phyloP scores from a whole-genome alignment of 2,797 vertebrate species.

The Lepus townsendii region DNA sequence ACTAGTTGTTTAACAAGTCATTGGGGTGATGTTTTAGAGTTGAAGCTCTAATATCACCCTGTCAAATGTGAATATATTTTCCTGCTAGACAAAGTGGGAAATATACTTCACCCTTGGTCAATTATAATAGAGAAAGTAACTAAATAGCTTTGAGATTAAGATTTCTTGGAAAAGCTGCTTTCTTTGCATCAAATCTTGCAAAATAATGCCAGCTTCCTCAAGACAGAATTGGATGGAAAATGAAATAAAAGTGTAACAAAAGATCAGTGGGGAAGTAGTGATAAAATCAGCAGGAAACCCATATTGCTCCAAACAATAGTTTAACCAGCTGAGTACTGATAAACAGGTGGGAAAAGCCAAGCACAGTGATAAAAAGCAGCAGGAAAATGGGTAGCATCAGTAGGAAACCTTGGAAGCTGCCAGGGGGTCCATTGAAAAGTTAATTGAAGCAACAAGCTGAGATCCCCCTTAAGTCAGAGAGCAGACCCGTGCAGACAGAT shows the following conservation, averaged over 20 bases:
- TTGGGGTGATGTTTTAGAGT: conserved; percentile 51
- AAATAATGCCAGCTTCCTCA: conserved; percentile 63
- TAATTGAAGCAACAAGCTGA: conserved; percentile 86
- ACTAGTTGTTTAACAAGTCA: conserved; percentile 56
- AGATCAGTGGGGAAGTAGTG: conserved; percentile 81
- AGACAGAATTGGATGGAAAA: conserved; percentile 81
- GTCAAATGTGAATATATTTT: conserved; percentile 40
- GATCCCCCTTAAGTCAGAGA: conserved; percentile 70
- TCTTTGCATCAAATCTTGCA: conserved; percentile 56
- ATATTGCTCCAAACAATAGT: conserved; percentile 78
- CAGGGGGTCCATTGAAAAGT: conserved; percentile 82
- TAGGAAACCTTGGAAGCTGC: conserved; percentile 77
- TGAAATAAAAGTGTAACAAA: conserved; percentile 82
- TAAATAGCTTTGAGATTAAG: conserved; percentile 56
- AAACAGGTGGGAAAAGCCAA: conserved; percentile 74
- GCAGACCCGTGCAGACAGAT: conserved; percentile 67
- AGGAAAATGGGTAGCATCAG: conserved; percentile 75
- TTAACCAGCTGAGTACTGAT: conserved; percentile 80
- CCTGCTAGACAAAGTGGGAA: neutral
- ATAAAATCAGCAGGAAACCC: conserved; percentile 85
- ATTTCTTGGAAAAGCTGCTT: conserved; percentile 21
- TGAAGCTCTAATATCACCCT: conserved; percentile 55
- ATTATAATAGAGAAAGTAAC: conserved; percentile 38
- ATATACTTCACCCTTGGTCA: conserved; percentile 44
- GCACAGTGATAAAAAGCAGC: conserved; percentile 78